These are phyloP conservation scores for Hypanus sabinus DNA, from an alignment of 2,113 vertebrate species.

Conservation along the genomic window DNA sequence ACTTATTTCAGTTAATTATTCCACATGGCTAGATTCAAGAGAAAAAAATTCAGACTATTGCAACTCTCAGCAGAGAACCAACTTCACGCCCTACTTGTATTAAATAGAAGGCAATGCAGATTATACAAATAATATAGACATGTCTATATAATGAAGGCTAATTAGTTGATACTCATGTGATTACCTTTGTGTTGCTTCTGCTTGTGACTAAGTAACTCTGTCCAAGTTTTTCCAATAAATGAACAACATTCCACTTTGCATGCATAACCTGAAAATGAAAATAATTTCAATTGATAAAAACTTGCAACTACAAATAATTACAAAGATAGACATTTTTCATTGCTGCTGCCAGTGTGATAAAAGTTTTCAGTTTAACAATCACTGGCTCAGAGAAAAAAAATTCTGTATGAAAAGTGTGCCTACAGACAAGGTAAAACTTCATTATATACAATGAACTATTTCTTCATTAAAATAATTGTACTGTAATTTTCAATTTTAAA, in stretches of 20 bases:
- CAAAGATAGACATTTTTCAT: not conserved
- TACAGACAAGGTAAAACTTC: not conserved
- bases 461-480: not conserved
- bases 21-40: not conserved
- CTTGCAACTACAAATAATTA: not conserved
- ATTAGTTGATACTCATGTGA: not conserved
- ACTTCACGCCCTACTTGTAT: not conserved
- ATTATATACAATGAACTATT: not conserved
- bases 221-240: slow-evolving; percentile 78
- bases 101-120: not conserved
- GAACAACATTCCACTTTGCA: slow-evolving; percentile 69
- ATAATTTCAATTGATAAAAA: not conserved
- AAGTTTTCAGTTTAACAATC: not conserved
- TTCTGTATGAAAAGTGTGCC: not conserved
- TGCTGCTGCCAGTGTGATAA: not conserved
- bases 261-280: slow-evolving; percentile 62
- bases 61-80: not conserved
- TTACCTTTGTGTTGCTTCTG: slow-evolving; percentile 68
- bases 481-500: not conserved
- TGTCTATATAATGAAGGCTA: not conserved
- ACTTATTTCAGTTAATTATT: not conserved
- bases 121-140: not conserved
- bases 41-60: not conserved
- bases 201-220: slow-evolving; percentile 70
- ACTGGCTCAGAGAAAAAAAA: not conserved